Percentiles rank a stretch among this genome's conserved stretches.
Evolutionary conservation across 2,113 vertebrate species (phyloP).

Genomic region (Pica pica): DNA sequence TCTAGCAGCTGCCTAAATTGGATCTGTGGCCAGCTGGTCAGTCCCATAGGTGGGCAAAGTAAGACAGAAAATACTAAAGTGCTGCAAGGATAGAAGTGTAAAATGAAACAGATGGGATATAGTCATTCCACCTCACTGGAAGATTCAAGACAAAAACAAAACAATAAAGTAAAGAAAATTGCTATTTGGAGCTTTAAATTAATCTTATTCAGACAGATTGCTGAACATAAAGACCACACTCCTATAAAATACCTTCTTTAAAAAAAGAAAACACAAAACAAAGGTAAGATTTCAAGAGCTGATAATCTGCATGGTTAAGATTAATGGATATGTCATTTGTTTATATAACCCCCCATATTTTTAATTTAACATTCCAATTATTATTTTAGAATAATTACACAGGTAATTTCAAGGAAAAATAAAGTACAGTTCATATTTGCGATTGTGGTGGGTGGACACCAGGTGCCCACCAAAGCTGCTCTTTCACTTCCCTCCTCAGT

Average conservation of each 20-base stretch:
- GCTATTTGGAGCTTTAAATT: not conserved
- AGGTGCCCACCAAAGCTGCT: not conserved
- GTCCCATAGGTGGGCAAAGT: not conserved
- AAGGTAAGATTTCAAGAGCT: not conserved
- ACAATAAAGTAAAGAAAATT: not conserved
- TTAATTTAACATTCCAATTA: not conserved
- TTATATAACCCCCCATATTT: not conserved
- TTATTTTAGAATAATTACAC: not conserved
- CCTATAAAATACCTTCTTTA: not conserved
- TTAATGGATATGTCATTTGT: not conserved
- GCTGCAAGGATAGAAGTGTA: not conserved
- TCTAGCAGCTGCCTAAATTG: not conserved
- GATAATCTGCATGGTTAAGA: not conserved
- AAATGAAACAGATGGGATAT: not conserved
- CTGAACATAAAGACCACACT: not conserved
- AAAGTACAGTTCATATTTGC: not conserved
- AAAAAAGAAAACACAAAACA: fast-evolving
- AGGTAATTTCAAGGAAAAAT: not conserved
- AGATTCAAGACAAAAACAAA: not conserved
- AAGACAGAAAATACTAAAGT: not conserved
- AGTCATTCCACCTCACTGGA: not conserved
- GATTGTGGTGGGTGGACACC: not conserved
- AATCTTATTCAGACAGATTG: not conserved
- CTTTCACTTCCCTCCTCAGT: not conserved
- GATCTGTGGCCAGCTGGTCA: not conserved